Percentiles rank a stretch among this genome's conserved stretches.
Conservation (phyloP, 2,113 vertebrate genomes). For the Leucopsar rothschildi region DNA sequence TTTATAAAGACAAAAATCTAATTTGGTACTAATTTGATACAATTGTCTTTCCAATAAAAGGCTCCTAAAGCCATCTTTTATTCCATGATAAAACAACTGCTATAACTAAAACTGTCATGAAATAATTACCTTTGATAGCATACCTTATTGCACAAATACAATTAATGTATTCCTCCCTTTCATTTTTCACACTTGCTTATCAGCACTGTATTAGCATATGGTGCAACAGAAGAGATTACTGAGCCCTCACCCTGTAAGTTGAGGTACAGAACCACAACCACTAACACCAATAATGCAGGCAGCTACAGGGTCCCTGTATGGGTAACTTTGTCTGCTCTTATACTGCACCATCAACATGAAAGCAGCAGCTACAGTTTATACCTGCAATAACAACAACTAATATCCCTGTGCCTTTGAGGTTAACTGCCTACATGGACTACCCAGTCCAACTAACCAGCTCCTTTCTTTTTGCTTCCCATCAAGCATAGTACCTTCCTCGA, state of each 20-base stretch:
- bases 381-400: background rate
- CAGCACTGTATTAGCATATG: conserved; percentile 66
- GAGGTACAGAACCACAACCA: background rate
- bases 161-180: conserved; percentile 73
- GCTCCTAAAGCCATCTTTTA: conserved; percentile 75
- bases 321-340: conserved; percentile 28
- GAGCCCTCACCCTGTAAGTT: background rate
- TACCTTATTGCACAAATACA: conserved; percentile 73
- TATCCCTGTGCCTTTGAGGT: background rate
- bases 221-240: conserved; percentile 48
- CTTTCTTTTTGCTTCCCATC: background rate
- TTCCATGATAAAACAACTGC: conserved; percentile 78
- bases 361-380: background rate
- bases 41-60: conserved; percentile 80
- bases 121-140: conserved; percentile 76
- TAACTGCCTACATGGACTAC: background rate
- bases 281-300: background rate
- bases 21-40: conserved; percentile 82
- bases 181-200: conserved; percentile 70
- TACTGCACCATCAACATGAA: background rate
- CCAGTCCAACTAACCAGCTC: background rate
- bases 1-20: conserved; percentile 83
- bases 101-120: conserved; percentile 74
- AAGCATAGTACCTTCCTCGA: background rate
- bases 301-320: conserved; percentile 19